Base-by-base conservation (phyloP, 2,888 invertebrate species). In the Apoda limacodes region DNA sequence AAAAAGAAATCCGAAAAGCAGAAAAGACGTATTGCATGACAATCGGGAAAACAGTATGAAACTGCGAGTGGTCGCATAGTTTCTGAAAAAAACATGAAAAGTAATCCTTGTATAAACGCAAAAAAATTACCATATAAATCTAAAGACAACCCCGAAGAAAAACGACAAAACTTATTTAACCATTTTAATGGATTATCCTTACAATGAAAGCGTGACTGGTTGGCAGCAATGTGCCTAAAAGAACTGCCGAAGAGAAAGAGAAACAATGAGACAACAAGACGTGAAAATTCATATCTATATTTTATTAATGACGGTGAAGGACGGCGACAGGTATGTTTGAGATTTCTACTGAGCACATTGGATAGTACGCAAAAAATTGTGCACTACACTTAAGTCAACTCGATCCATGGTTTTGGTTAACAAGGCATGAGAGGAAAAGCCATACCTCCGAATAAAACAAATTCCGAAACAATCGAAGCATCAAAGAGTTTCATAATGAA, bases 401-500 rank as follows among this genome's bases (percentile, higher is more conserved):
- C 11, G 32, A 23, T 19, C 25, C 28, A 17, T 10, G 40, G 39
- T 13, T 21, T 12, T 13, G 29, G 43, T 9, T 32, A 35, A 28
- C 34, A 39, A 25, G 42, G 44, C 24, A 12, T 25, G 7, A 10
- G 44, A 9, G 45, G 44, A 2, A 45, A 35, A 39, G 10, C 17
- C 27, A 27, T 24, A 13, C 46, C 45, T 5, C 33, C 32, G 5
- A 45, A 42, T 13, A 42, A 40, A 34, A 38, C 35, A 9, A 25
- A 23, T 11, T n/a, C 11, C 5, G 9, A n/a, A 6, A 29, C 24
- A 12, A 28, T 19, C 24, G 25, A 31, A 13, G 7, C 35, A 5
- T 32, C 30, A 9, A 35, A 6, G 9, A 33, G 33, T 13, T 45
- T 39, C 25, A 44, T 46, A n/a, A 41, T 42, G 34, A 29, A 20